A percentile compares a stretch with the other conserved stretches of the same genome.
phyloP scores from a whole-genome alignment of 2,888 invertebrate species.

The Ceramica pisi region DNA sequence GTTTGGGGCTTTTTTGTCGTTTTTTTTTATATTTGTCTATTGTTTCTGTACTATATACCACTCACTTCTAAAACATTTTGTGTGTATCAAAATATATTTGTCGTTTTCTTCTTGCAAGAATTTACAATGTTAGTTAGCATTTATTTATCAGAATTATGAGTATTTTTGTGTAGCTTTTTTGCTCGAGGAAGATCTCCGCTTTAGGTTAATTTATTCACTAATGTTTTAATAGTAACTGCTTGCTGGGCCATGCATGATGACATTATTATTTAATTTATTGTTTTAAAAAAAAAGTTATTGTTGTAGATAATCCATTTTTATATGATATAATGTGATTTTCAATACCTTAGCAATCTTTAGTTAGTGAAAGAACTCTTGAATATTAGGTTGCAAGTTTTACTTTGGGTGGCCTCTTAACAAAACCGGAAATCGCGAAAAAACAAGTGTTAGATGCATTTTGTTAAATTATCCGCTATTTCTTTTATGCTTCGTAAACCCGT shows the following conservation, averaged over 20 bases:
- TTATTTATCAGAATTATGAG: constrained; percentile 6
- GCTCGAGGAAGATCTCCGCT: constrained; percentile 15
- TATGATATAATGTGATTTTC: neutral
- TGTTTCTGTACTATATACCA: no score
- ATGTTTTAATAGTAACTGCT: constrained; percentile 11
- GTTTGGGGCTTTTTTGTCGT: no score
- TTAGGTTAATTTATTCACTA: constrained; percentile 19
- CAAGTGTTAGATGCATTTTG: no score
- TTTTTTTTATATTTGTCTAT: no score
- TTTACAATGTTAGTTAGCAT: constrained; percentile 6
- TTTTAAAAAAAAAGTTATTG: neutral
- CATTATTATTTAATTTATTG: constrained; percentile 9
- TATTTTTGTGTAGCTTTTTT: constrained; percentile 9
- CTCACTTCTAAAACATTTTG: no score
- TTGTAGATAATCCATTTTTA: constrained; percentile 10
- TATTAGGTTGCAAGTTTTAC: no score
- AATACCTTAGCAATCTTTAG: neutral
- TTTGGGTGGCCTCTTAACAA: no score
- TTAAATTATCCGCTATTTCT: neutral
- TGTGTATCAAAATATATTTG: constrained; percentile 9
- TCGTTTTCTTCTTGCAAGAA: neutral
- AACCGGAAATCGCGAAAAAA: neutral
- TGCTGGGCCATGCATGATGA: constrained; percentile 5
- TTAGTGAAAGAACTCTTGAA: no score
- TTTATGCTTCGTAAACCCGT: neutral